Evolutionary conservation across 1,140 invertebrate species (phyloP), one percentile per base, ranked within the genome.

Genomic region (Sitobion miscanthi): DNA sequence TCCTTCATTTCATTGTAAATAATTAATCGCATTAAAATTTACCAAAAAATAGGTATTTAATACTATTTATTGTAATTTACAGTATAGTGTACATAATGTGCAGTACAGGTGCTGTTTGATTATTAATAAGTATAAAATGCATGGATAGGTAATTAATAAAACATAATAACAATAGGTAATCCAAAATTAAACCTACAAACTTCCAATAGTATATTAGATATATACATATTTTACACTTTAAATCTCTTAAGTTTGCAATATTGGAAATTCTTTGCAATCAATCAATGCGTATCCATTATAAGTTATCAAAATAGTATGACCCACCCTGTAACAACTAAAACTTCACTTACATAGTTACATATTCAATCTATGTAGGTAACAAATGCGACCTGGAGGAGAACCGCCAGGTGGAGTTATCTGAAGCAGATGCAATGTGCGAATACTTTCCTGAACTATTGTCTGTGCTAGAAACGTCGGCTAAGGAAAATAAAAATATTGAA

Each of bases 401-500:
- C 94, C 95, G 98, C 87, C 98, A 99, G 95, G 98, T 99, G 21
- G 97, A 97, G 94, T 96, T 97, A 94, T 96, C 96, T 94, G 98
- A 99, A 95, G 98, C 98, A 11, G 97, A 98, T 95, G 96, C 97
- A 77, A 97, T 98, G 95, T 97, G 97, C 94, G 96, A 98, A 94
- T 97, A 98, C 95, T 96, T 98, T 94, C 97, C 97, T 82, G 97
- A 98, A 95, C 97, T 98, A 77, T 96, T 98, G 94, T 97, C 97
- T 95, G 96, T 98, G 25, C 96, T 99, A 95, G 98, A 99, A 96
- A 98, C 98, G 20, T 99, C 98, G 94, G 98, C 98, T 90, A 99
- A 99, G 96, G 98, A 98, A 94, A 98, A 99, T 94, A 98, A 97
- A 83, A 99, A 99, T 95, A 97, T 99, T 94, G 98, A 99, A 95